Conservation (phyloP, 2,113 vertebrate genomes). For the Arizona elegans region DNA sequence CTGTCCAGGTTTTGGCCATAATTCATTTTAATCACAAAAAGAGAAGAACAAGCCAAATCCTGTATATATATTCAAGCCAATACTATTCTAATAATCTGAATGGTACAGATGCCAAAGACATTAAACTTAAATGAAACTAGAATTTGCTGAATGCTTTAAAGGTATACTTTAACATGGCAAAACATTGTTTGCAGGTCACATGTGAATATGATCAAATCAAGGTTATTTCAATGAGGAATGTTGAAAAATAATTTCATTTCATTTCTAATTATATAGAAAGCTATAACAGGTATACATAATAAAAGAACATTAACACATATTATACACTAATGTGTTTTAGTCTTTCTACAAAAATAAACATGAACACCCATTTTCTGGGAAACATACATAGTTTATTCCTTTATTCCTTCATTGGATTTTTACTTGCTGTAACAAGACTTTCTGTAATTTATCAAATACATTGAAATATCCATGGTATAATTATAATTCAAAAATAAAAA, state of each 20-base stretch:
- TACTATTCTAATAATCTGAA: not conserved
- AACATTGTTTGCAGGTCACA: constrained; percentile 10
- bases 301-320: too few species aligned
- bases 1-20: not conserved
- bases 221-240: not conserved
- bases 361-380: not conserved
- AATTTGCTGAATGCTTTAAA: not conserved
- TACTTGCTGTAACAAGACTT: not conserved
- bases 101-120: not conserved
- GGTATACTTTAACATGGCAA: constrained; percentile 15
- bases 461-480: too few species aligned
- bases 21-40: too few species aligned
- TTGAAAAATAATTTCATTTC: not conserved
- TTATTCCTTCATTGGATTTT: too few species aligned
- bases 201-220: not conserved
- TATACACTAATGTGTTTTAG: too few species aligned
- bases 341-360: not conserved
- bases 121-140: not conserved
- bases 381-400: not conserved
- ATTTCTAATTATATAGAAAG: not conserved
- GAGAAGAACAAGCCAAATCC: too few species aligned
- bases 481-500: too few species aligned
- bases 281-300: too few species aligned
- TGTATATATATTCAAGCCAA: not conserved
- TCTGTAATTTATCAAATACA: too few species aligned